Evolutionary conservation across 2,797 vertebrate genomes (phyloP).

Genomic region (Anguilla pacifica): DNA sequence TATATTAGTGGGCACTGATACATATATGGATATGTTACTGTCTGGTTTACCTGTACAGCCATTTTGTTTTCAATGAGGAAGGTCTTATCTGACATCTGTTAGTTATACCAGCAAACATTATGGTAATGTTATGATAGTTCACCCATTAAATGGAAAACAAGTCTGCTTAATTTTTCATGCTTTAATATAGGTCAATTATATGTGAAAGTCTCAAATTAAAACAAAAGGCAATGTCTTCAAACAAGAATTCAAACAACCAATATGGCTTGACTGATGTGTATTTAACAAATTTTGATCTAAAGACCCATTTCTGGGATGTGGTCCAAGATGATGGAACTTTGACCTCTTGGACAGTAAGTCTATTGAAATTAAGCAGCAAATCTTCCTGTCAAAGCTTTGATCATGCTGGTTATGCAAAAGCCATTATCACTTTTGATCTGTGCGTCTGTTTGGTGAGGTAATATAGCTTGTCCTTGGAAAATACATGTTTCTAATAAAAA

Average conservation of each 20-base stretch:
- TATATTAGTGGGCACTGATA: neutral
- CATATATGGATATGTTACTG: neutral
- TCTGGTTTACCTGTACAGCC: neutral
- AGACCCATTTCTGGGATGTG: slow-evolving; percentile 7
- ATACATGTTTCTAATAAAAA: slow-evolving; percentile 23
- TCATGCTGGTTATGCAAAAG: slow-evolving; percentile 27
- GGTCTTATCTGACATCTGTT: neutral
- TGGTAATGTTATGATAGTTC: slow-evolving; percentile 10
- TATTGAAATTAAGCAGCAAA: slow-evolving; percentile 9
- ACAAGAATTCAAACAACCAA: too few species aligned
- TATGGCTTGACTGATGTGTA: slow-evolving; percentile 5
- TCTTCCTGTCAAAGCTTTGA: slow-evolving; percentile 35
- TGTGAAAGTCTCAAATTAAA: neutral
- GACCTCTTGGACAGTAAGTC: neutral
- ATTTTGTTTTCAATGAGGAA: neutral
- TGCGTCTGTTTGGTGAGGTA: neutral
- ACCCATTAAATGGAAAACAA: neutral
- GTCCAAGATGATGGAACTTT: neutral
- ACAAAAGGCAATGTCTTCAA: neutral
- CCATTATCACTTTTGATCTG: neutral
- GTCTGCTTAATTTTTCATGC: neutral
- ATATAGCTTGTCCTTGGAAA: neutral
- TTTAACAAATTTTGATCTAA: slow-evolving; percentile 10
- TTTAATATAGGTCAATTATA: neutral
- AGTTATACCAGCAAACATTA: neutral